Evolutionary conservation across 2,797 vertebrate genomes (phyloP).

Genomic region (Amphiprion clarkii): DNA sequence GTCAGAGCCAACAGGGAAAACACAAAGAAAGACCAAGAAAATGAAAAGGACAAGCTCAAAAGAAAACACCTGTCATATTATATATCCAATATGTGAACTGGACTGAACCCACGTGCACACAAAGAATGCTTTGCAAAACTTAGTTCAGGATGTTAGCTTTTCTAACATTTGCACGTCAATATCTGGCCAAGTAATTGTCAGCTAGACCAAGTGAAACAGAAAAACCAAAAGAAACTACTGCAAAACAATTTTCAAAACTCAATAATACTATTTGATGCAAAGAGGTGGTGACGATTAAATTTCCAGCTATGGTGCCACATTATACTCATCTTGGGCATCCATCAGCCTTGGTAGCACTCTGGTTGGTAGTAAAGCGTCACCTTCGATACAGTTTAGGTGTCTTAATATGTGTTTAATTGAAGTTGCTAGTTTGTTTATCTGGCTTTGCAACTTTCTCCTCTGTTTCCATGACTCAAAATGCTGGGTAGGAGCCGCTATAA

Average conservation of each 20-base stretch:
- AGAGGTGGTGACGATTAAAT: neutral
- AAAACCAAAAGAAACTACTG: conserved; percentile 16
- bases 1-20: conserved; percentile 58
- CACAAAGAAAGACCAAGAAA: conserved; percentile 39
- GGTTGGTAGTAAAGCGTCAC: no score
- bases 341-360: no score
- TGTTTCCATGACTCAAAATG: no score
- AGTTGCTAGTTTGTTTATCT: no score
- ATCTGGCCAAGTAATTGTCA: conserved; percentile 56
- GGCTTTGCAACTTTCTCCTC: no score
- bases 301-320: neutral
- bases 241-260: conserved; percentile 2
- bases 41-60: conserved; percentile 35
- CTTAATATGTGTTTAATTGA: no score
- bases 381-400: no score
- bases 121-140: neutral
- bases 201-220: conserved; percentile 31
- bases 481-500: no score
- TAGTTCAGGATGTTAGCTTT: conserved; percentile 14
- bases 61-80: conserved; percentile 51
- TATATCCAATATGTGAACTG: conserved; percentile 26
- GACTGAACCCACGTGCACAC: conserved; percentile 9
- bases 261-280: neutral
- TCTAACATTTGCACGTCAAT: conserved; percentile 44
- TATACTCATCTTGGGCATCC: no score